These are phyloP conservation scores for Silurus glanis DNA, from an alignment of 2,113 vertebrate species.

Conservation along the genomic window DNA sequence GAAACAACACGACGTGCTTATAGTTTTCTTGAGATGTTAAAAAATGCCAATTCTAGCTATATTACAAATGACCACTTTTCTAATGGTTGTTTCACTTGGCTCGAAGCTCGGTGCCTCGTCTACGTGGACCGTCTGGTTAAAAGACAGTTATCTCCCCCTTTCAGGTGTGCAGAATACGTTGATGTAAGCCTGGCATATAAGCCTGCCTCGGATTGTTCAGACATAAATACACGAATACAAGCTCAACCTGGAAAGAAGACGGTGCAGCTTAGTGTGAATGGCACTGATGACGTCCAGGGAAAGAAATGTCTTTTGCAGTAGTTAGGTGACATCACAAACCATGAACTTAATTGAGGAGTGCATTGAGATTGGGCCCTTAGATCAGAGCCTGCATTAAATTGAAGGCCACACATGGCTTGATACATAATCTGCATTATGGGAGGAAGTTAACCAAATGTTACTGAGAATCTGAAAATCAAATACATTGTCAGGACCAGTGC, in stretches of 20 bases:
- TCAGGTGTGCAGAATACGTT: background rate
- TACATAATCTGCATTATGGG: slow-evolving; percentile 65
- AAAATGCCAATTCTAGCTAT: slow-evolving; percentile 55
- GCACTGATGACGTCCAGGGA: slow-evolving; percentile 49
- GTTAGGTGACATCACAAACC: slow-evolving; percentile 72
- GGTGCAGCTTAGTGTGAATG: background rate
- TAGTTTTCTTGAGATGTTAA: slow-evolving; percentile 13
- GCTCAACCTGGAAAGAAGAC: background rate
- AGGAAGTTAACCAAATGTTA: slow-evolving; percentile 63
- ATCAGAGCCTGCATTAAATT: slow-evolving; percentile 61
- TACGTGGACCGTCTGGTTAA: slow-evolving; percentile 44
- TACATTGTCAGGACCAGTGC: too few species aligned
- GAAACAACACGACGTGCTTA: background rate
- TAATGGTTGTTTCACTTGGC: slow-evolving; percentile 1
- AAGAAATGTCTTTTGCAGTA: slow-evolving; percentile 71
- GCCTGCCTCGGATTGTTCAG: background rate
- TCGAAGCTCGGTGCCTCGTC: background rate
- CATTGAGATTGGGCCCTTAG: slow-evolving; percentile 62
- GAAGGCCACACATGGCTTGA: slow-evolving; percentile 66
- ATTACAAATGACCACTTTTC: slow-evolving; percentile 64
- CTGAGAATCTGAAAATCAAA: background rate
- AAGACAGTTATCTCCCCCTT: background rate
- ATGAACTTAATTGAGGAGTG: slow-evolving; percentile 69
- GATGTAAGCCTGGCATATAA: background rate
- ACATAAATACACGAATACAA: background rate